A percentile compares a stretch with the other conserved stretches of the same genome.
These are phyloP conservation scores for Trichopria drosophilae DNA, from an alignment of 2,888 invertebrate species.

Conservation along the genomic window DNA sequence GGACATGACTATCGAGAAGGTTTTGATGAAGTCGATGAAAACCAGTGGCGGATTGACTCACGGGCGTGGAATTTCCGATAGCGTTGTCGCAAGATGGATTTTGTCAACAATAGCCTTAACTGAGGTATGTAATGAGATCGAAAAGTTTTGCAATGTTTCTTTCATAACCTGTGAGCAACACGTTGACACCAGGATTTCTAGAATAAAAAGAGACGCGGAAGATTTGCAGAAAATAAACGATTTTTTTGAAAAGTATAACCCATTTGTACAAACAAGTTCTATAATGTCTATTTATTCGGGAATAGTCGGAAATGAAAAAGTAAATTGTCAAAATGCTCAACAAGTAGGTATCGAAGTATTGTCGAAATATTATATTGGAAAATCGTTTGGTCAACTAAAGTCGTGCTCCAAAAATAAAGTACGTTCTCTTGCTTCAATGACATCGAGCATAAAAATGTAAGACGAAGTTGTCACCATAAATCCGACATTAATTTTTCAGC, in stretches of 20 bases:
- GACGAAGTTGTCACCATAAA: constrained; percentile 37
- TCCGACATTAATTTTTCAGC: constrained; percentile 39
- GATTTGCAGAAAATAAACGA: background rate
- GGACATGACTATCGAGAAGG: constrained; percentile 5
- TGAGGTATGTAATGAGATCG: background rate
- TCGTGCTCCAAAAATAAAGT: too few relatives aligned
- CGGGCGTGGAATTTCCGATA: background rate
- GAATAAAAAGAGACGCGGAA: background rate
- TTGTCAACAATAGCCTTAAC: background rate
- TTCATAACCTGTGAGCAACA: background rate
- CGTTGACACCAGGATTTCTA: background rate
- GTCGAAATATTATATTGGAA: too few relatives aligned
- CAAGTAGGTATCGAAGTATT: too few relatives aligned
- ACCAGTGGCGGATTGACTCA: background rate
- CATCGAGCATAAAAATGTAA: constrained; percentile 39
- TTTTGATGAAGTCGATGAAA: background rate
- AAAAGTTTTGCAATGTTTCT: background rate
- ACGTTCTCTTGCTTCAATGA: constrained; percentile 33
- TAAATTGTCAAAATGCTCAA: constrained; percentile 4
- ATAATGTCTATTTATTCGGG: background rate
- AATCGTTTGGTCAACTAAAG: too few relatives aligned
- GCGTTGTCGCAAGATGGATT: background rate
- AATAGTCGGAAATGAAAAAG: background rate
- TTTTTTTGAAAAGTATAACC: background rate
- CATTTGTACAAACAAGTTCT: background rate